Percentiles rank a stretch among this genome's conserved stretches.
Conservation (phyloP, 1,140 invertebrate genomes). For the Drosophila malerkotliana region DNA sequence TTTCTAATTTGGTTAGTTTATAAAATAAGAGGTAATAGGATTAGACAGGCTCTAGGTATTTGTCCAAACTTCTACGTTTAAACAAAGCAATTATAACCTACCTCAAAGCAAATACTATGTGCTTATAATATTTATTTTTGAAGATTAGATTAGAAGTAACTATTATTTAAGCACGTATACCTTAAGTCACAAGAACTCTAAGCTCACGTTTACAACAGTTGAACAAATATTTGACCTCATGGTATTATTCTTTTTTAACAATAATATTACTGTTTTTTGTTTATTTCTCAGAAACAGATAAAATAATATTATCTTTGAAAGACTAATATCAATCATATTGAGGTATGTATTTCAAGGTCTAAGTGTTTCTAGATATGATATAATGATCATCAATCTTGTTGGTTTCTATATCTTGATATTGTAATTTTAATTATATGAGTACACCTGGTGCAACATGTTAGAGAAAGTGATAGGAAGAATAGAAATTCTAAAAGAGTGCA, state of each 20-base stretch:
- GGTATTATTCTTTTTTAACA: background rate
- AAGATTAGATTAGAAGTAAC: background rate
- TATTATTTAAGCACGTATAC: conserved; percentile 13
- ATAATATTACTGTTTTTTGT: background rate
- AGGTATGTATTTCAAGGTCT: too few relatives aligned
- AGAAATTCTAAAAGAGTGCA: background rate
- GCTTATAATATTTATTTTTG: background rate
- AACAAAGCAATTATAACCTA: background rate
- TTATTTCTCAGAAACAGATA: background rate
- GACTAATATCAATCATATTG: background rate
- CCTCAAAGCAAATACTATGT: background rate
- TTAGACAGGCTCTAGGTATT: background rate
- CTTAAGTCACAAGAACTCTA: background rate
- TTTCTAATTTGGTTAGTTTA: conserved; percentile 2
- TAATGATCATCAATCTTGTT: background rate
- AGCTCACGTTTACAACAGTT: background rate
- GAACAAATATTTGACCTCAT: background rate
- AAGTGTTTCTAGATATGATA: too few relatives aligned
- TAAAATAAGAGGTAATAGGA: conserved; percentile 2
- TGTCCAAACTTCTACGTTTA: background rate
- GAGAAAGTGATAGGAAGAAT: background rate
- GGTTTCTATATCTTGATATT: background rate
- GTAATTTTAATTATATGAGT: background rate
- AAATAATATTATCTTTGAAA: too few relatives aligned
- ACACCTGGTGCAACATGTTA: background rate